Conservation (phyloP, 2,888 invertebrate species). For the Ischnura elegans region DNA sequence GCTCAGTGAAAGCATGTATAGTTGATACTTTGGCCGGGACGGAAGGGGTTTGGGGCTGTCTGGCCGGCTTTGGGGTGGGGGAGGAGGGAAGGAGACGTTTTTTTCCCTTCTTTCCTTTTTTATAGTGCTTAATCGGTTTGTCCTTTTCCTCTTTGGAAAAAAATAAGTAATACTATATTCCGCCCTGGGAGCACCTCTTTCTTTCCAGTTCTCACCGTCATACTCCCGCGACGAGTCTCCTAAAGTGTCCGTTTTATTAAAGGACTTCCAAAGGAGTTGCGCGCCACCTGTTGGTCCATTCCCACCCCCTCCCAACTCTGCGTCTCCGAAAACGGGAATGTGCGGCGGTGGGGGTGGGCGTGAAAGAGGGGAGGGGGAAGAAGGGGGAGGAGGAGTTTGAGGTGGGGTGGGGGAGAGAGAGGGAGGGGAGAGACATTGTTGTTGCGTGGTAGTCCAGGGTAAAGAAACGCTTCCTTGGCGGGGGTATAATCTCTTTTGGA, state of each 20-base stretch:
- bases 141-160: conserved; percentile 6
- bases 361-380: background rate
- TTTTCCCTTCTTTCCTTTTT: background rate
- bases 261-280: conserved; percentile 39
- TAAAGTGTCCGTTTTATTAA: conserved; percentile 58
- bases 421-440: background rate
- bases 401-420: background rate
- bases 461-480: no score
- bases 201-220: conserved; percentile 7
- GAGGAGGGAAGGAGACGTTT: background rate
- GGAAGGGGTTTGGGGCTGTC: no score
- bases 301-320: background rate
- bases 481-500: no score
- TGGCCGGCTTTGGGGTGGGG: background rate
- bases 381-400: background rate
- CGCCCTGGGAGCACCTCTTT: background rate
- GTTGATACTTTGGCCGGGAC: background rate
- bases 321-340: conserved; percentile 26
- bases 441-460: no score
- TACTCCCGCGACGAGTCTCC: conserved; percentile 39
- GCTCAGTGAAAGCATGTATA: conserved; percentile 22
- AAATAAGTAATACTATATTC: background rate
- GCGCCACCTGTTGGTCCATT: conserved; percentile 61
- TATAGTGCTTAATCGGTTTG: conserved; percentile 28
- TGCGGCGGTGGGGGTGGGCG: background rate